Percentiles rank a stretch among this genome's conserved stretches.
phyloP scores from a whole-genome alignment of 2,797 vertebrate species.

The Pristis pectinata region DNA sequence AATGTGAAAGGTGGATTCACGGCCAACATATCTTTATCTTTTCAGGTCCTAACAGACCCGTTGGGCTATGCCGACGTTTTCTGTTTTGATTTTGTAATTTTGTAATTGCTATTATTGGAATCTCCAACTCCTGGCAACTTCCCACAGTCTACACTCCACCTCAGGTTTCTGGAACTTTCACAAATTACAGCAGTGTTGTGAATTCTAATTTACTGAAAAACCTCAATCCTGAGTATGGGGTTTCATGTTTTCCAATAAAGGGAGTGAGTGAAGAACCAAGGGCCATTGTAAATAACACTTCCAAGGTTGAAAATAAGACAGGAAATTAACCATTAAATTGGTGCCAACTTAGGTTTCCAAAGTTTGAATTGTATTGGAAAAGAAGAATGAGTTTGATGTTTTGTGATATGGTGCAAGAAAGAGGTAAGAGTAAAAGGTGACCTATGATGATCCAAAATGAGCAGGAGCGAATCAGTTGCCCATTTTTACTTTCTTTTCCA shows the following conservation, averaged over 20 bases:
- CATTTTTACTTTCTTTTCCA: background rate
- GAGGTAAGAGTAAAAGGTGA: background rate
- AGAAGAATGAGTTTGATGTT: background rate
- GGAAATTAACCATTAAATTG: background rate
- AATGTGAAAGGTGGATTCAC: too few species aligned
- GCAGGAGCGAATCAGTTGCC: background rate
- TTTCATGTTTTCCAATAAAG: background rate
- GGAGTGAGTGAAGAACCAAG: background rate
- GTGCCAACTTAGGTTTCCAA: background rate
- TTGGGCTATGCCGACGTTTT: background rate
- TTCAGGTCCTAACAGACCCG: background rate
- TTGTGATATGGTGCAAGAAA: background rate
- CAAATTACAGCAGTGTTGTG: background rate
- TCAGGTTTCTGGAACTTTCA: background rate
- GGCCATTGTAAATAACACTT: background rate
- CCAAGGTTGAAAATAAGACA: background rate
- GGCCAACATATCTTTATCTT: background rate
- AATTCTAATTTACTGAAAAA: background rate
- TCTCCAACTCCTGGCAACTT: too few species aligned
- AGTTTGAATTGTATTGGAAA: background rate
- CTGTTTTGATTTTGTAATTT: background rate
- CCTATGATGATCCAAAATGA: background rate
- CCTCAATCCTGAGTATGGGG: background rate
- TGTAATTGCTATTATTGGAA: background rate
- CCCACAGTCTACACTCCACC: background rate